Base-by-base conservation (phyloP, 2,797 vertebrate species). In the Tamandua tetradactyla region DNA sequence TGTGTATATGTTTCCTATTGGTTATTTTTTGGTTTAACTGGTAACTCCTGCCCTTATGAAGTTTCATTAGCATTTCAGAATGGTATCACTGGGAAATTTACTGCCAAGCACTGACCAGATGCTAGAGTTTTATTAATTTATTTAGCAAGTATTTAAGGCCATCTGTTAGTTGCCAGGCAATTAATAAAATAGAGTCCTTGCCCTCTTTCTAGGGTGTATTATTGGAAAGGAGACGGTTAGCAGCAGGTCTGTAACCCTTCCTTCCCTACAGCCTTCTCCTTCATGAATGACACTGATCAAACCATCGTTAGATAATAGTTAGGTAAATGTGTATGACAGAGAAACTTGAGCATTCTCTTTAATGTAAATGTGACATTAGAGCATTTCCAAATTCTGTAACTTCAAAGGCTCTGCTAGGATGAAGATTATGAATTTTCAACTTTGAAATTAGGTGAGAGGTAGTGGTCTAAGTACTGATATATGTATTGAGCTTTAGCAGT, bases 91-190 rank as follows among this genome's bases (percentile, higher is more conserved):
- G 40, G 71, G 20, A 25, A 35, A 42, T 32, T 87, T 69, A 66
- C 5, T 55, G 15, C 25, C n/a, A 14, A 23, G 7, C 12, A 40
- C 74, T 90, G 74, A 42, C 40, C 14, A 23, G 35, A 75, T 64
- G 52, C 75, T 91, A 93, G 69, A 89, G 13, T 52, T 89, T 75
- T 68, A 61, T 71, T 88, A 15, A 81, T 61, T 87, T 75, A 57
- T 27, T 79, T 80, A 87, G 80, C 30, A 81, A 59, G 62, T 81
- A 32, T 32, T 89, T 93, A 76, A 27, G 68, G 75, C 35, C 59
- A 11, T 23, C 13, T 47, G 0, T 80, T 87, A 17, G 25, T 87
- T 87, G 68, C n/a, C 55, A 44, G 76, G 17, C 64, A 64, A 0
- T 52, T 27, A 42, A n/a, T 93, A 35, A 94, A 15, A 52, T 14